phyloP scores from a whole-genome alignment of 2,888 invertebrate genomes.

The Nematopogon swammerdamellus region DNA sequence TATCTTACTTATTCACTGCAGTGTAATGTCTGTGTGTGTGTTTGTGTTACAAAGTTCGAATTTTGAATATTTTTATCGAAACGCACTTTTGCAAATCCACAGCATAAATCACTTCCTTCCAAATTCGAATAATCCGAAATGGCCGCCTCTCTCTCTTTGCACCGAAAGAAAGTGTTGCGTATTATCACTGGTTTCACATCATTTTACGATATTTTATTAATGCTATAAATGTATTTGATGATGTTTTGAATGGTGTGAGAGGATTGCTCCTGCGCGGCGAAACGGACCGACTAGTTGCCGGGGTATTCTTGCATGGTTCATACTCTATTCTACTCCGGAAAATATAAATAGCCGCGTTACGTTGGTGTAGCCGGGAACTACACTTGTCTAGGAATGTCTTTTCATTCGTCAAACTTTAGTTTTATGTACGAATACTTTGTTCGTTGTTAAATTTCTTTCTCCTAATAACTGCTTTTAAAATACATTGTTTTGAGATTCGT shows the following conservation, averaged over 20 bases:
- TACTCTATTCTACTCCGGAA: constrained; percentile 30
- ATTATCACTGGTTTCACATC: not conserved
- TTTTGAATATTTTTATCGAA: not conserved
- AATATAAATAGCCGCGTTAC: constrained; percentile 52
- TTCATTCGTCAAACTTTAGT: too few species aligned
- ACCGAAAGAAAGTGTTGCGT: not conserved
- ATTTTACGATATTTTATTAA: not conserved
- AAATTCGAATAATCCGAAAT: not conserved
- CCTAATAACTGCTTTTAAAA: too few species aligned
- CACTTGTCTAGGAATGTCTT: too few species aligned
- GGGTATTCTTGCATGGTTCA: not conserved
- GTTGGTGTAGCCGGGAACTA: constrained; percentile 13
- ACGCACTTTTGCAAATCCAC: not conserved
- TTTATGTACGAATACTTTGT: too few species aligned
- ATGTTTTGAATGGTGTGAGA: not conserved
- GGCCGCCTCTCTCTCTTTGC: not conserved
- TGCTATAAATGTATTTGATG: too few species aligned
- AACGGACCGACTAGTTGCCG: not conserved
- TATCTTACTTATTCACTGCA: not conserved
- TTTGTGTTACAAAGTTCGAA: not conserved
- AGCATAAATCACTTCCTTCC: not conserved
- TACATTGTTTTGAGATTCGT: too few species aligned
- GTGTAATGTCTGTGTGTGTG: not conserved
- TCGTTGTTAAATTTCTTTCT: too few species aligned
- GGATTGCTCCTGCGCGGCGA: not conserved